Evolutionary conservation across 2,888 invertebrate species (phyloP), one percentile per base, ranked within the genome.

Genomic region (Exephanes ischioxanthus): DNA sequence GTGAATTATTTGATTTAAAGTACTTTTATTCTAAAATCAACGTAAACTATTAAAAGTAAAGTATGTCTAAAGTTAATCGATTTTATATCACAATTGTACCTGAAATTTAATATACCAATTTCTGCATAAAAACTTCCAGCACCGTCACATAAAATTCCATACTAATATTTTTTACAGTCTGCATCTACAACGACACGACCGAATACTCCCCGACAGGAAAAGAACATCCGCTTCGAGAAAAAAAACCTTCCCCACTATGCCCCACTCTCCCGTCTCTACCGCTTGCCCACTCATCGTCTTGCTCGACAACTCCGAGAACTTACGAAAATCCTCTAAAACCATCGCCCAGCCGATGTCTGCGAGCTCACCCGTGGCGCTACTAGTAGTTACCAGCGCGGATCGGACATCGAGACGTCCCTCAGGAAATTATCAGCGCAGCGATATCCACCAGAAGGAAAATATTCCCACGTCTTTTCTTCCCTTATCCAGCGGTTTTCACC

Each of bases 381-480:
- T 19, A 33, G 75, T 37, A 6, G 9, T 6, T 11, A 3, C 41
- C 63, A 4, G 19, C 33, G 48, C 14, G 55, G 14, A 68, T 53
- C 67, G n/a, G 37, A 53, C 26, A 37, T 19, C 41, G 53, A 22
- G 22, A 77, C 37, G 30, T 72, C 71, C 71, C 55, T 19, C 71
- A 53, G 71, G 71, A 37, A 55, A 55, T 72, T 55, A 72, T 55
- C 55, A n/a, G 19, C 9, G 19, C 33, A 3, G 19, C 14, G 51
- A 70, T 30, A 70, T 72, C 55, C 33, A 55, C 14, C 37, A 19
- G 3, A 37, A 19, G 33, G 55, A 30, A 55, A 58, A 72, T 72
- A 72, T 41, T 41, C 51, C 4, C 19, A 1, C 45, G 33, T 11
- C 48, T 71, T 63, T 79, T 30, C 61, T 51, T 33, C 48, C 16